These are phyloP conservation scores for Antrozous pallidus DNA, from an alignment of 2,797 vertebrate species.

Conservation along the genomic window DNA sequence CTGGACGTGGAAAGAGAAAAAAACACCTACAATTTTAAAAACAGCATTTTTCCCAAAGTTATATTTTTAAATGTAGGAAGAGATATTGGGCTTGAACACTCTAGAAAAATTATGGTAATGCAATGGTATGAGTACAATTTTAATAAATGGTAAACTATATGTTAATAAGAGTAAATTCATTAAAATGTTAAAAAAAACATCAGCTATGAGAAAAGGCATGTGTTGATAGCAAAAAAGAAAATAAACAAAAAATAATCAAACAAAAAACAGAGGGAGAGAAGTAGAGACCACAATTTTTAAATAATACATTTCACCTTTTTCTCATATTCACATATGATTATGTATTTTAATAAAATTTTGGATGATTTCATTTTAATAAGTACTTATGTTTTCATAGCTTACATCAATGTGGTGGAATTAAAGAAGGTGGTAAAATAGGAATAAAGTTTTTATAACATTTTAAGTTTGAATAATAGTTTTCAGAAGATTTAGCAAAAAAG, in stretches of 20 bases:
- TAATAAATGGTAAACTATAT: not conserved
- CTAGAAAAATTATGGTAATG: not conserved
- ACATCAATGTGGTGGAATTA: not conserved
- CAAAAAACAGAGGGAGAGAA: not conserved
- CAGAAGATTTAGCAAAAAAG: not conserved
- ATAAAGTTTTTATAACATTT: not conserved
- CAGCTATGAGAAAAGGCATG: not conserved
- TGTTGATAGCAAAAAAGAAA: not conserved
- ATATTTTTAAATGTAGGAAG: not conserved
- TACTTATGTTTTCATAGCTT: not conserved
- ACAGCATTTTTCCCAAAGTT: not conserved
- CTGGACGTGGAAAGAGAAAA: too few species aligned
- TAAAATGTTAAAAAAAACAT: not conserved
- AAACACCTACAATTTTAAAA: too few species aligned
- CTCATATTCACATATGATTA: not conserved
- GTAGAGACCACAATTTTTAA: not conserved
- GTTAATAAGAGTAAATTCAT: not conserved
- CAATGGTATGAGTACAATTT: not conserved
- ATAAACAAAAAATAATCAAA: not conserved
- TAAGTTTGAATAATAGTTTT: not conserved
- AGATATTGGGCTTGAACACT: not conserved
- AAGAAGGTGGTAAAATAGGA: not conserved
- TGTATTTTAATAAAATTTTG: not conserved
- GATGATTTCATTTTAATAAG: not conserved
- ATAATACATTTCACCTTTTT: not conserved